phyloP scores from a whole-genome alignment of 2,797 vertebrate species.

The Vespertilio murinus region DNA sequence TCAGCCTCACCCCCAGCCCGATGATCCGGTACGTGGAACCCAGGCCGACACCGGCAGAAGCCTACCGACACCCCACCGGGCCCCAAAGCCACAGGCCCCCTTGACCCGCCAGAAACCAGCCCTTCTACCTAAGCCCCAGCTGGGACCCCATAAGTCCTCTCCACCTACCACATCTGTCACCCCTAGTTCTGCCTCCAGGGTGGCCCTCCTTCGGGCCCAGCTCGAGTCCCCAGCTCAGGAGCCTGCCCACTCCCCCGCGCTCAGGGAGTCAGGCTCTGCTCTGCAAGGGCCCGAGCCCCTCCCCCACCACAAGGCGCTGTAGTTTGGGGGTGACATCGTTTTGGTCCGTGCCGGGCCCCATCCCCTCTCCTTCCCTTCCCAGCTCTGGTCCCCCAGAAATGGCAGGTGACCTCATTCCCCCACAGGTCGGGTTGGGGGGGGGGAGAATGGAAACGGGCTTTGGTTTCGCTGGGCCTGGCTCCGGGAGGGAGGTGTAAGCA shows the following conservation, averaged over 20 bases:
- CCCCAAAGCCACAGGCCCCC: background rate
- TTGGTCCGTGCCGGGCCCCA: background rate
- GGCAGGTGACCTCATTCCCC: background rate
- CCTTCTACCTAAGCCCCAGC: constrained; percentile 47
- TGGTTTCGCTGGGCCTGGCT: background rate
- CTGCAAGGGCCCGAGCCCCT: background rate
- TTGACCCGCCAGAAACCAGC: background rate
- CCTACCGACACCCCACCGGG: background rate
- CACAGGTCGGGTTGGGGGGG: accelerated
- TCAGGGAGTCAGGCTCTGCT: background rate
- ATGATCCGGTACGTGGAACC: background rate
- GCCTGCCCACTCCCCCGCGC: background rate
- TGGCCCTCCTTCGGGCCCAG: background rate
- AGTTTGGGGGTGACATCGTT: background rate
- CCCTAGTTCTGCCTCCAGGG: background rate
- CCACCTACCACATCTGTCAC: background rate
- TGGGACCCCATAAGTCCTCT: background rate
- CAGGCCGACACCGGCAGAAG: background rate
- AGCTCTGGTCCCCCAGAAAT: background rate
- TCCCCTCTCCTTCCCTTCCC: background rate
- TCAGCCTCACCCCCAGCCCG: background rate
- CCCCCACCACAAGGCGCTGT: accelerated
- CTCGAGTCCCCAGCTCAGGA: background rate
- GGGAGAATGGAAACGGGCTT: background rate
- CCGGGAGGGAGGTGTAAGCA: background rate